Conservation (phyloP, 2,113 vertebrate genomes). For the Centropus unirufus region DNA sequence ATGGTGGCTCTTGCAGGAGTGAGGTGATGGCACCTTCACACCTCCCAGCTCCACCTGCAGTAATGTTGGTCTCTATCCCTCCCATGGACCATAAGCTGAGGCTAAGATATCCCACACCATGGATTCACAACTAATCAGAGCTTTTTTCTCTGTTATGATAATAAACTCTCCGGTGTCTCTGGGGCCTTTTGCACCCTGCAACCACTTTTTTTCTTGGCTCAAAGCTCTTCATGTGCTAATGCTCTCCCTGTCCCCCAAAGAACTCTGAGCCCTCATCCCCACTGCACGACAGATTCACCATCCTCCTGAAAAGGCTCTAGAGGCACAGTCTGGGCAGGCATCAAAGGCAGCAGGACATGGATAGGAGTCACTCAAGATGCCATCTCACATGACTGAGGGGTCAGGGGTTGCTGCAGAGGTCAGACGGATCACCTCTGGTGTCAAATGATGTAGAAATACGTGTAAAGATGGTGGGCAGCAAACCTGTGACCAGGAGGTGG, state of each 20-base stretch:
- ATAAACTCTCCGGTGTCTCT: neutral
- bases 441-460: neutral
- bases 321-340: neutral
- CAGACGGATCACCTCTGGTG: neutral
- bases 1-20: neutral
- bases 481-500: neutral
- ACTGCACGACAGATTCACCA: neutral
- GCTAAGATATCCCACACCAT: neutral
- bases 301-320: neutral
- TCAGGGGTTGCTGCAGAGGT: neutral
- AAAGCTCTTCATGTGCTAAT: neutral
- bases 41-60: neutral
- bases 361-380: neutral
- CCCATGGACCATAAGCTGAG: neutral
- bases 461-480: neutral
- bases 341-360: neutral
- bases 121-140: neutral
- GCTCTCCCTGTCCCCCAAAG: neutral
- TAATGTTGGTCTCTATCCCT: neutral
- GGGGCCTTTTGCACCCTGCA: neutral
- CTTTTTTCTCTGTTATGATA: neutral
- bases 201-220: neutral
- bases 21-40: neutral
- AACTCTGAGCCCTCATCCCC: neutral
- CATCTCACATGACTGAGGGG: neutral